Evolutionary conservation across 2,888 invertebrate species (phyloP), one percentile per base, ranked within the genome.

Genomic region (Catocala fraxini): DNA sequence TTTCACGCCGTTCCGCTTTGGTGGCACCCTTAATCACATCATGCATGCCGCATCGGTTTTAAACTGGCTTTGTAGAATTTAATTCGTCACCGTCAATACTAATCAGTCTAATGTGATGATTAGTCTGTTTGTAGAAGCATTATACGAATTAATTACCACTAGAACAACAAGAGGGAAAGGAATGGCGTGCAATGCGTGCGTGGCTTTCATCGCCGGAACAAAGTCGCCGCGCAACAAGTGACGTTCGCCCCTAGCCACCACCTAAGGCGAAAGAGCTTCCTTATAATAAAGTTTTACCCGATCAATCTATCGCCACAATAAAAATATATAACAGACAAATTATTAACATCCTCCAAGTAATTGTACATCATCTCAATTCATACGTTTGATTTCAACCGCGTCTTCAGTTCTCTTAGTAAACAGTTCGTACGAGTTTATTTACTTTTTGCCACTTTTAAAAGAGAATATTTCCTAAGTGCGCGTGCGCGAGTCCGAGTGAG

Each of bases 371-470:
- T 73, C 74, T 68, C 68, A 77, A 77, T 73, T 80, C 75, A 73
- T 75, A 81, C 79, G 66, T 75, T 75, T 69, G 71, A 70, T 77
- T 80, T 75, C 75, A 69, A 77, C 81, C 85, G 81, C 82, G 82
- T 84, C 83, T 85, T 85, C 80, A 82, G 80, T 86, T 84, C 84
- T 82, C 83, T 85, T 85, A 81, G 86, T 87, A 90, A 91, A 90
- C 87, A 88, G 81, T 89, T 91, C 86, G 82, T 86, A 83, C 78
- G 85, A 91, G 91, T 93, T 92, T 93, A 93, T 93, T 93, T 93
- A 93, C 92, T 91, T 93, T 92, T 87, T 84, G 84, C 84, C 86
- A 93, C 88, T 93, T 93, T 91, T 89, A 85, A 91, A 92, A 89
- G 87, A 87, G 85, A 88, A 86, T 77, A 79, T 78, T 70, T 59